Evolutionary conservation across 92 coral and sea anemone genomes (phyloP), one percentile per base, ranked within the genome.

Genomic region (Chrysogorgia sp.): DNA sequence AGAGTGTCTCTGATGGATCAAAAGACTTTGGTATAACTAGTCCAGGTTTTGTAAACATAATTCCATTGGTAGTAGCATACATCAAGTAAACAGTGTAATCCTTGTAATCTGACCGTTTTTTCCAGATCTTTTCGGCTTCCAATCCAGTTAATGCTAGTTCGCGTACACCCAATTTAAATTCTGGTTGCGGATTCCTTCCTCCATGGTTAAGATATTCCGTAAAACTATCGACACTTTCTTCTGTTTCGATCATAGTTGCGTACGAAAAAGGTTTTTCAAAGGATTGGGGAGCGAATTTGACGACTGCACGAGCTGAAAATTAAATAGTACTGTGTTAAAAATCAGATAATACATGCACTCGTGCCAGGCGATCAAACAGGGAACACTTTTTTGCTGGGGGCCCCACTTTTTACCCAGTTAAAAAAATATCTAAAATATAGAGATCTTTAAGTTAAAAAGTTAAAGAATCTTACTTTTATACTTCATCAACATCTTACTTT

Each of bases 231-330:
- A 77, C 67, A 20, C 78, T 88, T 23, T 14, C 48, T 21, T 57
- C 21, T 26, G 58, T 86, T 47, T 92, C 97, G 17, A 83, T 82
- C 20, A 52, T 83, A 35, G 85, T 93, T 6, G 89, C 82, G 40
- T 87, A 90, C 13, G 71, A 88, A 15, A 89, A 74, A 0, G 97
- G 92, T 15, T 67, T 63, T 15, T 24, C 37, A 71, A 90, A 92
- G 12, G 94, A 91, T 53, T 82, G 90, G 66, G 94, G 84, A 58
- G 81, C 81, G 64, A 92, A 90, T 75, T 92, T 86, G 19, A 92
- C 77, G 2, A 79, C 92, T 17, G 97, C 69, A 25, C 87, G 89
- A 30, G 69, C 97, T 92, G 71, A 29, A 48, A 50, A 28, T n/a
- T 30, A 25, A 47, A 2, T 53, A 52, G 14, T 52, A 40, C 53